phyloP scores from a whole-genome alignment of 2,113 vertebrate species.

The Enhydra lutris region DNA sequence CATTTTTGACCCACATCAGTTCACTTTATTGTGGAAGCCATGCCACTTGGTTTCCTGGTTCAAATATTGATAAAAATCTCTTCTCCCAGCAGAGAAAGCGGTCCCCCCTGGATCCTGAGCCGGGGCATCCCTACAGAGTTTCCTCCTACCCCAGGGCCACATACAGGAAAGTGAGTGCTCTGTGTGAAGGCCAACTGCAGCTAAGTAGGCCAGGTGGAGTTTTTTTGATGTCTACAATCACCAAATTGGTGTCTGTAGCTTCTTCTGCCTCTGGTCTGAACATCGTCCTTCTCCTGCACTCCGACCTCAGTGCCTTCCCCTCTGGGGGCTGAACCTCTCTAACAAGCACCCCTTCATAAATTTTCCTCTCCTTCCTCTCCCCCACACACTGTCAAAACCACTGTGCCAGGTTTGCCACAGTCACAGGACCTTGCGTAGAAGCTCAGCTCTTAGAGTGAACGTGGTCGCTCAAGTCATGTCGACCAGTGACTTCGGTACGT shows the following conservation, averaged over 20 bases:
- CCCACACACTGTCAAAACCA: background rate
- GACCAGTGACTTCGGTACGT: background rate
- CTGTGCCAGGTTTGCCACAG: background rate
- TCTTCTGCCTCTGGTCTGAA: background rate
- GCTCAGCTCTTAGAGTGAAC: background rate
- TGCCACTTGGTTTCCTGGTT: background rate
- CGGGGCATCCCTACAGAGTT: background rate
- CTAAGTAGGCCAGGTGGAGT: background rate
- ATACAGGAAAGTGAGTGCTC: background rate
- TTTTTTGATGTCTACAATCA: background rate
- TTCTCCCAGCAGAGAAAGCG: background rate
- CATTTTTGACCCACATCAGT: background rate
- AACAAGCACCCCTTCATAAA: background rate
- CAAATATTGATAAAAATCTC: background rate
- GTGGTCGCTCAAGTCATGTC: background rate
- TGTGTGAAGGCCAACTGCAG: background rate
- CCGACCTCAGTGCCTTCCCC: background rate
- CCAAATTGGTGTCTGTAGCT: background rate
- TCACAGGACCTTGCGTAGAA: background rate
- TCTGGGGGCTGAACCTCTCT: background rate
- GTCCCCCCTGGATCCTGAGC: background rate
- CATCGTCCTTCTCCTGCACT: background rate
- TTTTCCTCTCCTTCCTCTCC: background rate
- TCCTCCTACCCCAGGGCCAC: background rate
- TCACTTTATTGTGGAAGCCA: background rate